Evolutionary conservation across 2,888 invertebrate species (phyloP), one percentile per base, ranked within the genome.

Genomic region (Mythimna impura): DNA sequence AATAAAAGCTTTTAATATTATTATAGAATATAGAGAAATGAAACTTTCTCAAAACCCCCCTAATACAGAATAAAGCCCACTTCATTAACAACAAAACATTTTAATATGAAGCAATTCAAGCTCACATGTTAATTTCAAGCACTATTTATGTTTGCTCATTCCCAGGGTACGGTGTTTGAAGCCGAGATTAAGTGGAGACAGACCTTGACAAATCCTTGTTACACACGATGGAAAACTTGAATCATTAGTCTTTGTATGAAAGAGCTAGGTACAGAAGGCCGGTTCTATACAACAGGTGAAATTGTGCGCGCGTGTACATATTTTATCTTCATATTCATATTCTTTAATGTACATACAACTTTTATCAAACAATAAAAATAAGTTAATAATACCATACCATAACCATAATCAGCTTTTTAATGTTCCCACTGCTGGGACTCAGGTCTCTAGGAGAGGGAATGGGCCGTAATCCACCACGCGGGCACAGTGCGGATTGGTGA

Each of bases 161-260:
- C 73, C 71, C 73, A 63, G 62, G 66, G 73, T 65, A 73, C 76
- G 73, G 71, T 72, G 71, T 79, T 78, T 83, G 80, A 71, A 82
- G 83, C 78, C 74, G 85, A 89, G 89, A 91, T 89, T 88, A 90
- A 91, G 87, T 87, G 88, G 75, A 85, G 88, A 89, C 89, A 89
- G 87, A 87, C 88, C 88, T 89, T 90, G 90, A 91, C 91, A 89
- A 89, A 91, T 90, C 87, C 88, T 87, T 83, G 88, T 76, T 87
- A 88, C 86, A 88, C 83, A 89, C 87, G 86, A 86, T 81, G 85
- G 87, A 88, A 90, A 90, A 91, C 91, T 91, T 88, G 86, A 83
- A 78, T 89, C 90, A 91, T 91, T 91, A 89, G 88, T 91, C 89
- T 89, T 88, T 71, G 84, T 70, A 57, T 64, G 34, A 77, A 75